Percentiles rank a stretch among this genome's conserved stretches.
Evolutionary conservation across 2,113 vertebrate genomes (phyloP).

Genomic region (Myrmecobius fasciatus): DNA sequence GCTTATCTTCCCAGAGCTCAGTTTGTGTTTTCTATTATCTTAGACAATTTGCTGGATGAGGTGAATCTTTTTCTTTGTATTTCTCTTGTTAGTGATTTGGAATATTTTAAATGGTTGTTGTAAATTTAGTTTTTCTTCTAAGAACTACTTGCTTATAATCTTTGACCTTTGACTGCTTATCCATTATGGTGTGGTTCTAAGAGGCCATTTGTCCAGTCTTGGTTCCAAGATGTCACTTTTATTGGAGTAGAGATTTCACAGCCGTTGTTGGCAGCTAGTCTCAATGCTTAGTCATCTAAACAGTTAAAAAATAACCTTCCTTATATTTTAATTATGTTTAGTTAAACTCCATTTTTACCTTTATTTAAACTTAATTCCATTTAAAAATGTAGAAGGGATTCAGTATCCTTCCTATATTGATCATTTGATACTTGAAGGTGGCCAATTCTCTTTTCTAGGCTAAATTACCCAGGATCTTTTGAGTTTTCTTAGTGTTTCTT

Average conservation of each 20-base stretch:
- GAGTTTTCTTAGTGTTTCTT: conserved; percentile 8
- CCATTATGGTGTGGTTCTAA: not conserved
- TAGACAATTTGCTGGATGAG: not conserved
- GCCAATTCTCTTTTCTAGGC: not conserved
- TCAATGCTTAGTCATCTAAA: not conserved
- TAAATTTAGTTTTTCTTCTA: not conserved
- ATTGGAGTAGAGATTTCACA: not conserved
- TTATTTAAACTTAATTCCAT: conserved; percentile 17
- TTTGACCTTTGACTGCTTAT: not conserved
- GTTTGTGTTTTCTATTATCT: not conserved
- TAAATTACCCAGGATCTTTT: conserved; percentile 23
- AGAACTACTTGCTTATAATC: not conserved
- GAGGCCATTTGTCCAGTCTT: not conserved
- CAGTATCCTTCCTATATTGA: not conserved
- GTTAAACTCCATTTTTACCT: not conserved
- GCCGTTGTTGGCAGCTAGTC: not conserved
- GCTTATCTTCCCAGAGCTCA: not conserved
- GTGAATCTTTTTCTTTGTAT: not conserved
- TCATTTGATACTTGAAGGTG: not conserved
- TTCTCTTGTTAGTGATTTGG: not conserved
- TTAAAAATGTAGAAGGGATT: conserved; percentile 11
- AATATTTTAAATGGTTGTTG: not conserved
- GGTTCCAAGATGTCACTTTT: not conserved
- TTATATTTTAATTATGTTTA: not conserved
- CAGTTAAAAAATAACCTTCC: not conserved